Evolutionary conservation across 1,140 invertebrate species (phyloP).

Genomic region (Musca domestica): DNA sequence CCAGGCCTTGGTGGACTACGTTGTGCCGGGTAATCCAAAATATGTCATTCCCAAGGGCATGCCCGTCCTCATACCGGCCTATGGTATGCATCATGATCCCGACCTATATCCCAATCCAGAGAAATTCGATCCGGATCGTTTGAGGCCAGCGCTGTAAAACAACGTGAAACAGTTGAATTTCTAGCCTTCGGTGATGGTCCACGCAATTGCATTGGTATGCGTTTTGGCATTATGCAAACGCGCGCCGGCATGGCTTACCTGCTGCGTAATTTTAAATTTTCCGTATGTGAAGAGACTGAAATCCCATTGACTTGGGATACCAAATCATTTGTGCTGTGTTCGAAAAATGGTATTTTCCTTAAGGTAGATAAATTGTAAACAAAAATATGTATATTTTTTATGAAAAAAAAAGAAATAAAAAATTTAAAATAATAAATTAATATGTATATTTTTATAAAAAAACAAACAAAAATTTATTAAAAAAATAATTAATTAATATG

Average conservation of each 20-base stretch:
- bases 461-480: no score
- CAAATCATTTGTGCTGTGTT: conserved; percentile 44
- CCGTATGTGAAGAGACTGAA: conserved; percentile 30
- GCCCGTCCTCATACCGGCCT: conserved; percentile 57
- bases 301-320: conserved; percentile 13
- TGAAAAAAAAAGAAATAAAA: conserved; percentile 23
- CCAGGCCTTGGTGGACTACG: conserved; percentile 48
- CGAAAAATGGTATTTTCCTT: conserved; percentile 49
- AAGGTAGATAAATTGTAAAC: conserved; percentile 30
- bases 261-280: conserved; percentile 39
- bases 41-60: conserved; percentile 46
- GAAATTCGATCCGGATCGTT: conserved; percentile 61
- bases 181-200: conserved; percentile 60
- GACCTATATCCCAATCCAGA: conserved; percentile 58
- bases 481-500: no score
- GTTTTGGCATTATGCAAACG: conserved; percentile 51
- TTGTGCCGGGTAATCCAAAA: conserved; percentile 48
- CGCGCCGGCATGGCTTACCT: conserved; percentile 46
- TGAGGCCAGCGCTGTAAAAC: conserved; percentile 44
- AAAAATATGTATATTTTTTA: background rate
- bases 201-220: conserved; percentile 54
- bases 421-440: no score
- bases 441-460: no score
- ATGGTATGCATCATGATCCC: conserved; percentile 59
- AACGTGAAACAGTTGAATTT: conserved; percentile 54